Evolutionary conservation across 2,888 invertebrate species (phyloP).

Genomic region (Andrena bucephala): DNA sequence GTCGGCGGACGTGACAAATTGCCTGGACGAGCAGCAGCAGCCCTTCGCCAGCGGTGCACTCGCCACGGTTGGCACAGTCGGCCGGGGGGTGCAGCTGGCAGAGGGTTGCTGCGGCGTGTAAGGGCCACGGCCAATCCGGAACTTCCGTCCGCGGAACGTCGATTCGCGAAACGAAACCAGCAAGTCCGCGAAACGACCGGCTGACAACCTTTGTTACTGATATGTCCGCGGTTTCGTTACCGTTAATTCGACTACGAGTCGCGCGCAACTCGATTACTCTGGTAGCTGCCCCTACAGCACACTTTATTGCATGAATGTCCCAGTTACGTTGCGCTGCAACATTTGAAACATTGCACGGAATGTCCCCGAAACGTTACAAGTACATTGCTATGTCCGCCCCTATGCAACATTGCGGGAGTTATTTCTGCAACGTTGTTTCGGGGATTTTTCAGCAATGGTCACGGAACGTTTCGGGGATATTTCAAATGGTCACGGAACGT

Average conservation of each 20-base stretch:
- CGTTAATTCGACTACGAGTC: constrained; percentile 26
- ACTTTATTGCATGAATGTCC: too few species aligned
- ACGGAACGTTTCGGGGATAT: too few species aligned
- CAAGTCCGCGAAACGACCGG: constrained; percentile 32
- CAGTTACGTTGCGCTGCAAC: too few species aligned
- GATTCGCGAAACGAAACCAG: constrained; percentile 40
- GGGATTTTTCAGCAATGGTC: too few species aligned
- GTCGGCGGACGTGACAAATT: constrained; percentile 82
- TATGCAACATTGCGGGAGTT: too few species aligned
- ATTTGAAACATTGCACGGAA: too few species aligned
- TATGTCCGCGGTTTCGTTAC: constrained; percentile 54
- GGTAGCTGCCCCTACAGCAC: too few species aligned
- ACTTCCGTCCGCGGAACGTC: constrained; percentile 50
- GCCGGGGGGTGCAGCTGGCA: constrained; percentile 33
- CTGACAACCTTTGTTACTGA: constrained; percentile 56
- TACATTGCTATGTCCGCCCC: too few species aligned
- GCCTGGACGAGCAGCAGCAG: constrained; percentile 70
- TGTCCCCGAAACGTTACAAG: too few species aligned
- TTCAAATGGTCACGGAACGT: too few species aligned
- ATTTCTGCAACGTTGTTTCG: too few species aligned
- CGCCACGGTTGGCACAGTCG: constrained; percentile 50
- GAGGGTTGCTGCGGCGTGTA: constrained; percentile 63
- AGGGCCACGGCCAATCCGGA: constrained; percentile 59
- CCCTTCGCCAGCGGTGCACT: constrained; percentile 38
- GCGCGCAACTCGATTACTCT: constrained; percentile 33